These are phyloP conservation scores for Paracentrotus lividus DNA, from an alignment of 53 echinoderm and acorn worm genomes.

Conservation along the genomic window DNA sequence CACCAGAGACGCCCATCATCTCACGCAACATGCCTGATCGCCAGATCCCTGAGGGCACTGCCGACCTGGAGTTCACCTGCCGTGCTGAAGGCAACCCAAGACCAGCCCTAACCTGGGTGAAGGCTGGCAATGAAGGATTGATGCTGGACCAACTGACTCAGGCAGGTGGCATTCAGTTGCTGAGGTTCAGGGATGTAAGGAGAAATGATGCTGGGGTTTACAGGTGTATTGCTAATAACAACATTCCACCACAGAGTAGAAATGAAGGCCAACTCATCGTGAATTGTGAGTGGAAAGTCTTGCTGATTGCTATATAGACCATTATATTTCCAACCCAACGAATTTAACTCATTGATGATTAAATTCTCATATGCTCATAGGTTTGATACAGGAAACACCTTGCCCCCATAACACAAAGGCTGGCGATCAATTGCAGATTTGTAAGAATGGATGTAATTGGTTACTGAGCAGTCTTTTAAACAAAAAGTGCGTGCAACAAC, in stretches of 20 bases:
- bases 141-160: slow-evolving; percentile 42
- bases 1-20: not conserved
- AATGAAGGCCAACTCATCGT: slow-evolving; percentile 8
- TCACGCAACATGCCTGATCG: not conserved
- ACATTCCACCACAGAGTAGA: not conserved
- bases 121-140: not conserved
- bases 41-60: not conserved
- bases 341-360: too few relatives aligned
- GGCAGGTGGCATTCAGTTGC: slow-evolving; percentile 24
- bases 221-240: slow-evolving; percentile 51
- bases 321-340: too few relatives aligned
- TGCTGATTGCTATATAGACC: not conserved
- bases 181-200: slow-evolving; percentile 26
- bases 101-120: slow-evolving; percentile 44
- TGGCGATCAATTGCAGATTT: too few relatives aligned
- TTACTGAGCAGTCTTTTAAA: too few relatives aligned
- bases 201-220: slow-evolving; percentile 23
- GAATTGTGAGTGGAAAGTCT: not conserved
- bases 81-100: slow-evolving; percentile 54
- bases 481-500: too few relatives aligned
- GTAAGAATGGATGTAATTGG: too few relatives aligned
- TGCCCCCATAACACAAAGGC: too few relatives aligned
- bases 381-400: too few relatives aligned
- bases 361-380: too few relatives aligned
- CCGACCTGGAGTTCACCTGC: slow-evolving; percentile 55